Percentiles rank a stretch among this genome's conserved stretches.
Evolutionary conservation across 1,140 invertebrate species (phyloP).

Genomic region (Euwallacea fornicatus): DNA sequence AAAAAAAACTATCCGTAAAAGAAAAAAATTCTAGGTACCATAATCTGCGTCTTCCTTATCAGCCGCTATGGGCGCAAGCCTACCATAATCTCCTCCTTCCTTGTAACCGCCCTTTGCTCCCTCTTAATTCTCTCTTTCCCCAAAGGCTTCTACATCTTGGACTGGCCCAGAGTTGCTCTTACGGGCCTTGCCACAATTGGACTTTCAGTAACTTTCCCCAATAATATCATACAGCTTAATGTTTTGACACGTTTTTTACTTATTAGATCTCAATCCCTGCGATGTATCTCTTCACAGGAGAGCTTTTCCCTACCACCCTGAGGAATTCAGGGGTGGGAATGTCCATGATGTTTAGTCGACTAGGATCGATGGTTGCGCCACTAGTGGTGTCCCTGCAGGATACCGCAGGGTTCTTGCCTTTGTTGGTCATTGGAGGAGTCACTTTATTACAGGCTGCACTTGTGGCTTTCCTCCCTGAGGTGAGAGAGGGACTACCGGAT

Average conservation of each 20-base stretch:
- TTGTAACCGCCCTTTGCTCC: slow-evolving; percentile 62
- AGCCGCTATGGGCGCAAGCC: slow-evolving; percentile 63
- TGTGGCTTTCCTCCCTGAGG: slow-evolving; percentile 72
- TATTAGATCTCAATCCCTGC: slow-evolving; percentile 45
- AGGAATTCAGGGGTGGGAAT: slow-evolving; percentile 66
- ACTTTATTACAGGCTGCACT: slow-evolving; percentile 62
- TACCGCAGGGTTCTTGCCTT: slow-evolving; percentile 60
- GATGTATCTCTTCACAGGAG: slow-evolving; percentile 63
- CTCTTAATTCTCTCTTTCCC: slow-evolving; percentile 62
- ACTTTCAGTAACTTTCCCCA: slow-evolving; percentile 58
- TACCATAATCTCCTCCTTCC: slow-evolving; percentile 63
- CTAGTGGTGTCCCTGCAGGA: slow-evolving; percentile 63
- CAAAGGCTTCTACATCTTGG: slow-evolving; percentile 48
- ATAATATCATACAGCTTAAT: not conserved
- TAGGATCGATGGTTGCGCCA: slow-evolving; percentile 70
- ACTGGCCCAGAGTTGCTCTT: slow-evolving; percentile 59
- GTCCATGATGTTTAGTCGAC: slow-evolving; percentile 62
- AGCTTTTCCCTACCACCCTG: slow-evolving; percentile 69
- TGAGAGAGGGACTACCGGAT: slow-evolving; percentile 70
- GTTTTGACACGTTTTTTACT: not conserved
- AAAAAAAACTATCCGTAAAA: too few relatives aligned
- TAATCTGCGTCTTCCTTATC: slow-evolving; percentile 67
- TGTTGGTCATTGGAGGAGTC: slow-evolving; percentile 62
- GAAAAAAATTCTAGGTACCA: slow-evolving; percentile 56
- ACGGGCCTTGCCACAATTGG: slow-evolving; percentile 68